These are phyloP conservation scores for Vanessa atalanta DNA, from an alignment of 1,140 invertebrate species.

Conservation along the genomic window DNA sequence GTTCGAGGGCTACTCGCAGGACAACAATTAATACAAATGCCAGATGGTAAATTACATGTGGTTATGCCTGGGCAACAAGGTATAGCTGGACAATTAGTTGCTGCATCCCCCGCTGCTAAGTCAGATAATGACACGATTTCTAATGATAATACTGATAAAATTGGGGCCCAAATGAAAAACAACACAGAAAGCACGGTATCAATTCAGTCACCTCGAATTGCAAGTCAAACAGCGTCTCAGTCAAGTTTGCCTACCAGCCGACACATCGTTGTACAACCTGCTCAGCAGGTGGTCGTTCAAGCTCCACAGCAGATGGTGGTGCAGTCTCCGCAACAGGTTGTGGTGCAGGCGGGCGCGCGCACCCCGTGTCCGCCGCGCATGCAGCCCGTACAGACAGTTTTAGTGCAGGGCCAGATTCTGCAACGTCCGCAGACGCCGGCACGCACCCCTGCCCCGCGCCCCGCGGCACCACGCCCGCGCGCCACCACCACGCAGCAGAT, in stretches of 20 bases:
- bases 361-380: constrained; percentile 41
- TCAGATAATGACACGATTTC: constrained; percentile 32
- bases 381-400: constrained; percentile 59
- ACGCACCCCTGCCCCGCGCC: constrained; percentile 35
- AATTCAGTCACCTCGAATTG: constrained; percentile 38
- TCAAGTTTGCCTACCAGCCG: constrained; percentile 43
- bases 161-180: constrained; percentile 31
- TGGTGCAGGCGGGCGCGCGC: constrained; percentile 63
- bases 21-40: constrained; percentile 95
- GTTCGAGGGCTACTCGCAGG: constrained; percentile 94
- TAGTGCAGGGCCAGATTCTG: constrained; percentile 66
- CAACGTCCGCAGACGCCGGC: constrained; percentile 42
- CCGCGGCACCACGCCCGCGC: constrained; percentile 52
- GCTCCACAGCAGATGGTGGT: constrained; percentile 48
- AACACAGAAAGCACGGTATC: constrained; percentile 45
- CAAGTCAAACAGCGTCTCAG: constrained; percentile 47
- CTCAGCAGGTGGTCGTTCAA: constrained; percentile 64
- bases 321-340: constrained; percentile 59
- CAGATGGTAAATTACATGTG: constrained; percentile 96
- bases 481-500: constrained; percentile 82
- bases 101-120: constrained; percentile 53
- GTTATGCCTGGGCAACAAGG: constrained; percentile 81
- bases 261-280: constrained; percentile 60
- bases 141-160: constrained; percentile 39
- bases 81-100: constrained; percentile 62